Evolutionary conservation across 2,888 invertebrate genomes (phyloP).

Genomic region (Cheilosia pagana): DNA sequence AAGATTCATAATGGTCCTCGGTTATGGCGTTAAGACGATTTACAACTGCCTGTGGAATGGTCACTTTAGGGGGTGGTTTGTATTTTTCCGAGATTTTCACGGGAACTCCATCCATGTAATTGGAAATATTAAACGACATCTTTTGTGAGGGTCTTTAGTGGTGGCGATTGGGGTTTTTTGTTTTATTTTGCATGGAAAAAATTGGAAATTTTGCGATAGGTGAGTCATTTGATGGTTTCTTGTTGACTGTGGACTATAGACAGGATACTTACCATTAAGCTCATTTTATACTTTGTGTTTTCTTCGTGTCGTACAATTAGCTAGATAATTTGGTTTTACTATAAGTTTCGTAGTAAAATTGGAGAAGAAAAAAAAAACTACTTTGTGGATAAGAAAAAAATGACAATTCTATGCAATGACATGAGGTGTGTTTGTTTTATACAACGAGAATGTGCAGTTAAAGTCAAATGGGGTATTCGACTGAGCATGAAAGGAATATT

Average conservation of each 20-base stretch:
- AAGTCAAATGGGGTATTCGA: too few species aligned
- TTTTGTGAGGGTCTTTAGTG: slow-evolving; percentile 25
- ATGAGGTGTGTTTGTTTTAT: slow-evolving; percentile 42
- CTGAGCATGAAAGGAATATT: too few species aligned
- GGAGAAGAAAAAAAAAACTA: slow-evolving; percentile 46
- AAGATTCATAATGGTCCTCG: slow-evolving; percentile 85
- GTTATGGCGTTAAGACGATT: slow-evolving; percentile 85
- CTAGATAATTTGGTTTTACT: slow-evolving; percentile 58
- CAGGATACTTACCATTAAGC: slow-evolving; percentile 48
- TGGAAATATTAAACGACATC: slow-evolving; percentile 73
- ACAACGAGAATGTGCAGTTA: background rate
- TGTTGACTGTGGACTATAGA: background rate
- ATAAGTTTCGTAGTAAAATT: slow-evolving; percentile 69
- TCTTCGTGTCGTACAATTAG: background rate
- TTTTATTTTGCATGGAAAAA: slow-evolving; percentile 19
- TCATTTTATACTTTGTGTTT: slow-evolving; percentile 61
- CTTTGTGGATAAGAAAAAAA: slow-evolving; percentile 56
- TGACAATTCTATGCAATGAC: slow-evolving; percentile 52
- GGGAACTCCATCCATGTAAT: slow-evolving; percentile 90
- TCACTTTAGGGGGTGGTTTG: slow-evolving; percentile 90
- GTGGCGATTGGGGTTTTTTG: background rate
- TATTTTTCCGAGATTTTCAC: slow-evolving; percentile 95
- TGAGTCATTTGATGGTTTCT: slow-evolving; percentile 56
- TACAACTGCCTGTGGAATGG: slow-evolving; percentile 85
- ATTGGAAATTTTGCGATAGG: slow-evolving; percentile 26